phyloP scores from a whole-genome alignment of 2,888 invertebrate genomes.

The Melitaea athalia region DNA sequence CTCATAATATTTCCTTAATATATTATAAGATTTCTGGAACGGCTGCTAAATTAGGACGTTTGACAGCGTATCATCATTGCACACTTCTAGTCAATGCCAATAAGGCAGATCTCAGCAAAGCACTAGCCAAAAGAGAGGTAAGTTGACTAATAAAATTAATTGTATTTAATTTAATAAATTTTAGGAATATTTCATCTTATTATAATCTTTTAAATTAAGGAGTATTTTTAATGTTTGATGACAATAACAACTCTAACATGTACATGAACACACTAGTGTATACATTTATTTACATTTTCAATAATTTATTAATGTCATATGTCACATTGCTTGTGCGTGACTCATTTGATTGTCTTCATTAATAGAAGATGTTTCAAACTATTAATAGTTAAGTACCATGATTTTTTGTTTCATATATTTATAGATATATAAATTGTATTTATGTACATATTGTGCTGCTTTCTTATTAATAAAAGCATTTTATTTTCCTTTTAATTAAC shows the following conservation, averaged over 20 bases:
- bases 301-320: conserved; percentile 32
- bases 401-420: neutral
- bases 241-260: neutral
- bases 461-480: too few relatives aligned
- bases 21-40: conserved; percentile 93
- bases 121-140: conserved; percentile 89
- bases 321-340: conserved; percentile 25
- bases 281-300: conserved; percentile 15
- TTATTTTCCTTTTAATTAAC: conserved; percentile 33
- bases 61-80: conserved; percentile 98
- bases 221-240: conserved; percentile 3
- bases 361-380: neutral
- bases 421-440: neutral
- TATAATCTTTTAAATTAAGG: neutral
- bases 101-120: conserved; percentile 87
- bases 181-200: neutral
- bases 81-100: conserved; percentile 95
- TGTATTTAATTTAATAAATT: neutral
- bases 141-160: conserved; percentile 47
- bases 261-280: neutral
- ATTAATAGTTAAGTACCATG: neutral
- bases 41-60: conserved; percentile 94
- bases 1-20: conserved; percentile 44
- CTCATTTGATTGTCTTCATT: conserved; percentile 27
- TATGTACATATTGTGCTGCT: neutral